Evolutionary conservation across 2,888 invertebrate genomes (phyloP).

Genomic region (Nomada hirtipes): DNA sequence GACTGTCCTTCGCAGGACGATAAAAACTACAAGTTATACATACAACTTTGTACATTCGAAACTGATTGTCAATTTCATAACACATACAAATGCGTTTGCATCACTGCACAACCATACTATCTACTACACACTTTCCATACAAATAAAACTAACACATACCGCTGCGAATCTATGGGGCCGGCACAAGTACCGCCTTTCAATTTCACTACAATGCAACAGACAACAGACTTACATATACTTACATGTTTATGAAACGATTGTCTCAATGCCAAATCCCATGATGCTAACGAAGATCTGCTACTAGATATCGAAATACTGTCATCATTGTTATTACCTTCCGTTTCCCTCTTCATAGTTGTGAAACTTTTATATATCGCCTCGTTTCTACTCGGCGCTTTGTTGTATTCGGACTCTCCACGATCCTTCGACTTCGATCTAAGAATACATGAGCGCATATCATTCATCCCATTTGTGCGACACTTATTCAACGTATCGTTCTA

Average conservation of each 20-base stretch:
- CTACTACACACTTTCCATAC: slow-evolving; percentile 25
- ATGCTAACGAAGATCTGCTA: slow-evolving; percentile 87
- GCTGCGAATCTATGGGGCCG: not conserved
- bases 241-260: slow-evolving; percentile 85
- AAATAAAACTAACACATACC: slow-evolving; percentile 21
- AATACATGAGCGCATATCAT: slow-evolving; percentile 20
- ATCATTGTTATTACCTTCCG: slow-evolving; percentile 82
- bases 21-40: slow-evolving; percentile 82
- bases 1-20: slow-evolving; percentile 83
- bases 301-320: slow-evolving; percentile 86
- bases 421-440: slow-evolving; percentile 84
- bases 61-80: slow-evolving; percentile 14
- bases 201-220: too few relatives aligned
- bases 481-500: not conserved
- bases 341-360: slow-evolving; percentile 82
- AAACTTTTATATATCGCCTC: slow-evolving; percentile 84
- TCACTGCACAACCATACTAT: slow-evolving; percentile 24
- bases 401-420: slow-evolving; percentile 85
- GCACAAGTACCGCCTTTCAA: not conserved
- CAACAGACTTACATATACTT: slow-evolving; percentile 65
- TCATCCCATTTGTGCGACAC: slow-evolving; percentile 86
- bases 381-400: slow-evolving; percentile 81
- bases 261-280: slow-evolving; percentile 86
- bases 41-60: slow-evolving; percentile 54
- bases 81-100: slow-evolving; percentile 17